Evolutionary conservation across 2,113 vertebrate species (phyloP), one percentile per base, ranked within the genome.

Genomic region (Prolemur simus): DNA sequence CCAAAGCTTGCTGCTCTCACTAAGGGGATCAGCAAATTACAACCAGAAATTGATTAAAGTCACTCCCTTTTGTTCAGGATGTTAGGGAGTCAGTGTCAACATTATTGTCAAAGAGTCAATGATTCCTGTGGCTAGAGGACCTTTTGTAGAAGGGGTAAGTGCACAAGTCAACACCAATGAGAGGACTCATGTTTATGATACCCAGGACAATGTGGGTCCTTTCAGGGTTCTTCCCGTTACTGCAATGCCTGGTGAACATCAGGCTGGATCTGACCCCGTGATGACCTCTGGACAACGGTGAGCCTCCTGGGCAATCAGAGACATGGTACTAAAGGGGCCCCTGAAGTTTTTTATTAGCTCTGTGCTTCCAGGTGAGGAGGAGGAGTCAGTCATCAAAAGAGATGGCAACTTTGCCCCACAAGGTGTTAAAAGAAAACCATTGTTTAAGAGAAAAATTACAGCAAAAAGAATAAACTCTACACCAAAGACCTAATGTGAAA

Each of bases 291-390:
- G n/a, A 47, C 42, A 13, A 63, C 15, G 15, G 27, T 45, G 39
- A 94, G 78, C 13, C n/a, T 97, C 58, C 87, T 34, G 66, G 7
- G 47, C 54, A 89, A 60, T 88, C 73, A 82, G 66, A 68, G 20
- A 85, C 20, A 47, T 7, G 32, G 90, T n/a, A 87, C 81, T 84
- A 74, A 94, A 82, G 49, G 17, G 63, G 76, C 45, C 89, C 37
- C 63, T 29, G 17, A 76, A 12, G 47, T 54, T 29, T 88, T 96
- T 95, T 94, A 96, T 76, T 84, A 95, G 80, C 80, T 91, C 71
- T 45, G 49, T 39, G 52, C 74, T 88, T 95, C 81, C 88, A 96
- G 93, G 58, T 58, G 56, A 95, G 63, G 63, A 91, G 71, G 66
- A 73, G 20, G 2, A 45, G 49, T 21, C n/a, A 60, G 52, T 52